A percentile compares a stretch with the other conserved stretches of the same genome.
Conservation (phyloP, 92 coral and sea anemone genomes). For the Montipora capitata region DNA sequence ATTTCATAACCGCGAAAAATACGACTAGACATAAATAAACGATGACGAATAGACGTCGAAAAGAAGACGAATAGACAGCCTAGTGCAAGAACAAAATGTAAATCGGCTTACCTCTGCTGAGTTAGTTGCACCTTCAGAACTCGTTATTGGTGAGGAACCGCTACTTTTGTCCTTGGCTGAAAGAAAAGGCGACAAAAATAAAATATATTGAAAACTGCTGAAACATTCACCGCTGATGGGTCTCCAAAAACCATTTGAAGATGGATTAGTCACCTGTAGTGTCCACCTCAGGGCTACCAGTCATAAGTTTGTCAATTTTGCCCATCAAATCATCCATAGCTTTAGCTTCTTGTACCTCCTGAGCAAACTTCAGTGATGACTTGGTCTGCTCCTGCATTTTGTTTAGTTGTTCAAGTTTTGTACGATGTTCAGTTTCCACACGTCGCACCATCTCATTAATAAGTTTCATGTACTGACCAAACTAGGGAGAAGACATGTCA, state of each 20-base stretch:
- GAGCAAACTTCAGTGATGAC: constrained; percentile 96
- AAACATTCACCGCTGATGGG: neutral
- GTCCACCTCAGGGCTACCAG: constrained; percentile 33
- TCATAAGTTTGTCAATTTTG: constrained; percentile 91
- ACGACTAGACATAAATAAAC: too few relatives aligned
- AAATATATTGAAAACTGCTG: neutral
- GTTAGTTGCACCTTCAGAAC: constrained; percentile 18
- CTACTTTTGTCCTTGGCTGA: constrained; percentile 21
- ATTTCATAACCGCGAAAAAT: too few relatives aligned
- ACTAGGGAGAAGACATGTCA: constrained; percentile 59
- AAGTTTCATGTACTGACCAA: constrained; percentile 91
- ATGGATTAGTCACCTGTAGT: neutral
- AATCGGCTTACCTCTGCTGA: constrained; percentile 29
- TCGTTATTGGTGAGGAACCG: constrained; percentile 16
- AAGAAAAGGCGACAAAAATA: neutral
- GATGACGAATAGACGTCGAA: too few relatives aligned
- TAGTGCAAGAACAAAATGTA: too few relatives aligned
- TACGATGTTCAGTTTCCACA: constrained; percentile 92
- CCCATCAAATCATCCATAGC: constrained; percentile 94
- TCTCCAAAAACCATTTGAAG: neutral
- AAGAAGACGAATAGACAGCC: too few relatives aligned
- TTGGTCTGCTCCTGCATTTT: constrained; percentile 99
- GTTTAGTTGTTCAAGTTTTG: constrained; percentile 91
- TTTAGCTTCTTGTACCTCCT: constrained; percentile 96
- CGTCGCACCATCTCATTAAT: constrained; percentile 90